Percentiles rank a stretch among this genome's conserved stretches.
Evolutionary conservation across 2,888 invertebrate genomes (phyloP).

Genomic region (Ischnura elegans): DNA sequence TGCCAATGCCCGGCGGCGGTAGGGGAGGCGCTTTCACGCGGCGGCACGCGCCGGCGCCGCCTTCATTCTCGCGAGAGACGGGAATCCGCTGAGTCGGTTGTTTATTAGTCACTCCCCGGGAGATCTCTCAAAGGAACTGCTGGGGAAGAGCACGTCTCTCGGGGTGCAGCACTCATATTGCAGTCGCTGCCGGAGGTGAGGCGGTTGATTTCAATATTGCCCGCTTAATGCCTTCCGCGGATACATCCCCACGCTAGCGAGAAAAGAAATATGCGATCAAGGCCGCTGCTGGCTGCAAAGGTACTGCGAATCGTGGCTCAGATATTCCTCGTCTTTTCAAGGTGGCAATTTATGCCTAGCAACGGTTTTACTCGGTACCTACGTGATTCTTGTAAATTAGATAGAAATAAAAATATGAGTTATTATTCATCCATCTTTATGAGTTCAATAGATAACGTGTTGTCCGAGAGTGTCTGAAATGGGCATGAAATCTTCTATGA

Average conservation of each 20-base stretch:
- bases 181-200: not conserved
- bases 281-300: too few relatives aligned
- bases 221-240: not conserved
- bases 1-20: not conserved
- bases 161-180: not conserved
- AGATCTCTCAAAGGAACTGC: not conserved
- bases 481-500: too few relatives aligned
- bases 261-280: too few relatives aligned
- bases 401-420: too few relatives aligned
- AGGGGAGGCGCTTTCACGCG: not conserved
- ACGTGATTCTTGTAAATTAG: too few relatives aligned
- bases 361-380: too few relatives aligned
- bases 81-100: not conserved
- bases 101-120: not conserved
- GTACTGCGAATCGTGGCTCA: too few relatives aligned
- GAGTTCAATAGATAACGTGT: too few relatives aligned
- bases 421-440: too few relatives aligned
- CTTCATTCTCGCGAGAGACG: not conserved
- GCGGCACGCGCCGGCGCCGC: not conserved
- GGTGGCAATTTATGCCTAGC: too few relatives aligned
- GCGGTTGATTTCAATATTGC: constrained; percentile 4
- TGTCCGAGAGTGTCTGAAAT: too few relatives aligned
- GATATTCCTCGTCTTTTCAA: too few relatives aligned
- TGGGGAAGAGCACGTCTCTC: not conserved
- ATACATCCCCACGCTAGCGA: not conserved